These are phyloP conservation scores for Pitta sordida DNA, from an alignment of 2,113 vertebrate species.

Conservation along the genomic window DNA sequence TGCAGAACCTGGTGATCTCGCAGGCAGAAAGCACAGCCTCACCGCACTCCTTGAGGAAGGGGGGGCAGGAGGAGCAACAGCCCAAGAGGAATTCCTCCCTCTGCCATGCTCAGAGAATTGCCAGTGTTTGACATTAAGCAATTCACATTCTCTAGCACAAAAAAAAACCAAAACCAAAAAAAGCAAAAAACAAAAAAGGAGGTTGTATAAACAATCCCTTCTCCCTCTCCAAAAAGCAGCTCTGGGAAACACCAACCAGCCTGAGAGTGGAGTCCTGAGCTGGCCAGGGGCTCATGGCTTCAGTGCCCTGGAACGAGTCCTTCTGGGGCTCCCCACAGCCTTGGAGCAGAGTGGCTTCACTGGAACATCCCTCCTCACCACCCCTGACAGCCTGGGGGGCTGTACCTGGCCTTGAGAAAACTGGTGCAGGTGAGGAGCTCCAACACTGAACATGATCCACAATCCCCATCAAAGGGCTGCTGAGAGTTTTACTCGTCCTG, in stretches of 20 bases:
- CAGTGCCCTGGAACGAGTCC: not conserved
- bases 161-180: not conserved
- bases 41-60: not conserved
- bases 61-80: not conserved
- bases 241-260: not conserved
- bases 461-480: not conserved
- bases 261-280: not conserved
- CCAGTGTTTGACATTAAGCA: constrained; percentile 3
- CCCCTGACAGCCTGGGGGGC: not conserved
- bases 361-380: not conserved
- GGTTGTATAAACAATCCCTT: not conserved
- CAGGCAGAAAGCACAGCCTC: not conserved
- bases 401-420: not conserved
- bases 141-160: constrained; percentile 40
- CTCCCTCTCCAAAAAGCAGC: not conserved
- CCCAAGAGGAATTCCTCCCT: constrained; percentile 41
- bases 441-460: not conserved
- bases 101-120: constrained; percentile 8
- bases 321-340: not conserved
- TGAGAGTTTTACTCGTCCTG: not conserved
- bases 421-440: not conserved
- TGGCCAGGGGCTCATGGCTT: not conserved
- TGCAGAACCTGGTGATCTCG: not conserved
- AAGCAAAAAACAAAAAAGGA: constrained; percentile 9
- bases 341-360: not conserved